phyloP scores from a whole-genome alignment of 2,888 invertebrate species.

The Zonitis immaculata region DNA sequence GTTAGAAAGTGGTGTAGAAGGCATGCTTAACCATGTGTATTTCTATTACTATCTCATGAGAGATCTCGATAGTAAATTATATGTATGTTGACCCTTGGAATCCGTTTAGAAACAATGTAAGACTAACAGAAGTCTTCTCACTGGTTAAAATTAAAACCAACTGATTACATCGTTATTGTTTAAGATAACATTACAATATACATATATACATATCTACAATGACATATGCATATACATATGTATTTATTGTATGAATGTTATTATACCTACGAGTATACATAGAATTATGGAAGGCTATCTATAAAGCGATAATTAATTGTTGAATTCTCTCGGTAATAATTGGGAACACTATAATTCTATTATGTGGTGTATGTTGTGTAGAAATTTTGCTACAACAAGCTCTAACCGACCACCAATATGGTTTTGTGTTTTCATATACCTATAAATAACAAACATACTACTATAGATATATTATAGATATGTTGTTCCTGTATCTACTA shows the following conservation, averaged over 20 bases:
- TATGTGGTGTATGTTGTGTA: slow-evolving; percentile 4
- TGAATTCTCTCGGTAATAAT: slow-evolving; percentile 1
- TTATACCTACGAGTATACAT: no score
- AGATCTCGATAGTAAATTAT: slow-evolving; percentile 3
- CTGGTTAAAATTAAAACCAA: background rate
- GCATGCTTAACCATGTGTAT: background rate
- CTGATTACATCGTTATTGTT: background rate
- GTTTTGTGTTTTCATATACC: no score
- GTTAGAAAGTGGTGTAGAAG: background rate
- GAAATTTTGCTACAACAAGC: slow-evolving; percentile 8
- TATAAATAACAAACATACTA: no score
- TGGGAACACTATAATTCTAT: slow-evolving; percentile 2
- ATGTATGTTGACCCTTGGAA: slow-evolving; percentile 4
- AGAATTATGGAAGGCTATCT: background rate
- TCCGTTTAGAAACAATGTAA: slow-evolving; percentile 3
- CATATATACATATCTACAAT: no score
- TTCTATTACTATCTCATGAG: background rate
- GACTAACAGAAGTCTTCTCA: background rate
- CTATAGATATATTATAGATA: no score
- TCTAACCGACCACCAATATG: slow-evolving; percentile 13
- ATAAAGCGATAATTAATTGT: background rate
- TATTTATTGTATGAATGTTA: no score
- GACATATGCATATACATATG: background rate
- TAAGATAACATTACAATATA: background rate
- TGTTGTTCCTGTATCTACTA: no score